These are phyloP conservation scores for Eueides isabella DNA, from an alignment of 1,140 invertebrate species.

Conservation along the genomic window DNA sequence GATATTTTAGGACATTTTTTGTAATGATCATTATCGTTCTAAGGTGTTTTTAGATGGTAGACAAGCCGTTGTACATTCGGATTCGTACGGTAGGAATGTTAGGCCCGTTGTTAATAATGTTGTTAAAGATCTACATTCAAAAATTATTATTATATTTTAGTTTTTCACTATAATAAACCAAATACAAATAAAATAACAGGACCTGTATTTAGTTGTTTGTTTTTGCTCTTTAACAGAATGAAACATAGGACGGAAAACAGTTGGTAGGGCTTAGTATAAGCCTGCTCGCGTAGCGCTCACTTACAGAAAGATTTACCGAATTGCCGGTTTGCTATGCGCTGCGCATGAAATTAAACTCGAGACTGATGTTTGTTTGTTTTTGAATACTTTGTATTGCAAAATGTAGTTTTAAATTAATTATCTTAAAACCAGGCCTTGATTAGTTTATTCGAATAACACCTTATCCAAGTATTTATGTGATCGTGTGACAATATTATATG, in stretches of 20 bases:
- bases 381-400: not conserved
- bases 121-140: no score
- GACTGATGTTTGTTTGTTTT: conserved; percentile 18
- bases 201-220: conserved; percentile 16
- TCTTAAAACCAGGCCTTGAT: not conserved
- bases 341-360: conserved; percentile 22
- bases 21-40: no score
- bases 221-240: conserved; percentile 46
- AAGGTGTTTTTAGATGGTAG: no score
- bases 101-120: no score
- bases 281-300: conserved; percentile 53
- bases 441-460: not conserved
- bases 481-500: not conserved
- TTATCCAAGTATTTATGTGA: no score
- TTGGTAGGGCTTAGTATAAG: conserved; percentile 61
- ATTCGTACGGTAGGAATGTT: no score
- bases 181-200: conserved; percentile 3
- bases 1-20: no score
- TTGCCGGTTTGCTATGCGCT: conserved; percentile 33
- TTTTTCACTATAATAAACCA: not conserved
- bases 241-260: conserved; percentile 59
- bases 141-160: no score
- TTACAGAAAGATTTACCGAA: conserved; percentile 59
- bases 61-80: no score
- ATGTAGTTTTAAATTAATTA: not conserved